Conservation (phyloP, 2,113 vertebrate genomes). For the Rana temporaria region DNA sequence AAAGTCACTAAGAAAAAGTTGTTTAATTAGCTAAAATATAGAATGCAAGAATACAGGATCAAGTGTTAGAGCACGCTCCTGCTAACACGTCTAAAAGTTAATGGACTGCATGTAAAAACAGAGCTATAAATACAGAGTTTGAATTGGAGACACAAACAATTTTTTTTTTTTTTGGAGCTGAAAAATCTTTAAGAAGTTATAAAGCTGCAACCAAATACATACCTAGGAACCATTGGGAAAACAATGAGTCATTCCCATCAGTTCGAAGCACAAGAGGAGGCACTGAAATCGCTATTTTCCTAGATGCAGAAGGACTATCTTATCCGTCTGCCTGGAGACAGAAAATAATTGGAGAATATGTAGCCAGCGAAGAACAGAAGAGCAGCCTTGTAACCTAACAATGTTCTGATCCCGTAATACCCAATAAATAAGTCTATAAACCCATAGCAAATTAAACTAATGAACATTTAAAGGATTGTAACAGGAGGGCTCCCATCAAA, state of each 20-base stretch:
- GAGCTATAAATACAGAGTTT: too few relatives aligned
- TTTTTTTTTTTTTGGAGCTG: background rate
- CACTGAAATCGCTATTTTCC: constrained; percentile 46
- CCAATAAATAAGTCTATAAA: constrained; percentile 3
- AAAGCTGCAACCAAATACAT: constrained; percentile 5
- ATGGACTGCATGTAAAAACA: too few relatives aligned
- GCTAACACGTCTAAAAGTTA: too few relatives aligned
- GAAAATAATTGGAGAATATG: constrained; percentile 53
- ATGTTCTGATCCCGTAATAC: background rate
- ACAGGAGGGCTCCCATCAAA: background rate
- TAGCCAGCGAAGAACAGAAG: constrained; percentile 4
- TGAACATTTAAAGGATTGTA: background rate
- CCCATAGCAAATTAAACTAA: constrained; percentile 8
- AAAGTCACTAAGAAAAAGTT: too few relatives aligned
- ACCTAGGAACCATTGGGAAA: constrained; percentile 23
- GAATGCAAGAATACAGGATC: too few relatives aligned
- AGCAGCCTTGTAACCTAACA: constrained; percentile 31
- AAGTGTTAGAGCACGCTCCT: too few relatives aligned
- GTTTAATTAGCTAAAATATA: too few relatives aligned
- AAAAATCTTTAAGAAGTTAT: constrained; percentile 21
- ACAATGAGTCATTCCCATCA: constrained; percentile 28
- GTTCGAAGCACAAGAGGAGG: constrained; percentile 31
- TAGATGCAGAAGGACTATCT: constrained; percentile 55
- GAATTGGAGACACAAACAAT: too few relatives aligned
- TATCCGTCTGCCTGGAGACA: constrained; percentile 51